A percentile compares a stretch with the other conserved stretches of the same genome.
phyloP scores from a whole-genome alignment of 2,888 invertebrate genomes.

The Blastobasis lacticolella region DNA sequence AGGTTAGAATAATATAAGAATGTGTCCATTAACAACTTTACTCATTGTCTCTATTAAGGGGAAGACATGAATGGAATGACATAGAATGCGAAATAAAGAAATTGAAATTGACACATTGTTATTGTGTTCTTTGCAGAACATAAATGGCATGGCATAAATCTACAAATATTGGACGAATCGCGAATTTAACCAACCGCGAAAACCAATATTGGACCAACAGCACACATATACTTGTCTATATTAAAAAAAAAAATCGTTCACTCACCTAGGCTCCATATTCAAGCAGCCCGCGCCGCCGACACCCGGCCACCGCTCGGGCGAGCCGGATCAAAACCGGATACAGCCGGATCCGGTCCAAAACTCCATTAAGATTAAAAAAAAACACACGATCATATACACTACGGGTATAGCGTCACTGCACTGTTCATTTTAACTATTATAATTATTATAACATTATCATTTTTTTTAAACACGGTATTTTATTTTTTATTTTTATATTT shows the following conservation, averaged over 20 bases:
- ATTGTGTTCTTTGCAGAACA: no score
- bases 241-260: not conserved
- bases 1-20: no score
- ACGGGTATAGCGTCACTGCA: constrained; percentile 1
- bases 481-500: constrained; percentile 5
- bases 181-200: no score
- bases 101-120: no score
- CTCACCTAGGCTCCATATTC: constrained; percentile 49
- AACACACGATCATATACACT: constrained; percentile 1
- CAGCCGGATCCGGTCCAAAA: constrained; percentile 8
- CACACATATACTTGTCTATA: not conserved
- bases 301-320: constrained; percentile 15
- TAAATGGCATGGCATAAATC: no score
- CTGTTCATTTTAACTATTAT: constrained; percentile 3
- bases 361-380: constrained; percentile 6
- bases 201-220: no score
- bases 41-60: no score
- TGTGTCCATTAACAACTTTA: no score
- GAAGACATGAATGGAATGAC: no score
- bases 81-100: no score
- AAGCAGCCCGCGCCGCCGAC: constrained; percentile 34
- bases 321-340: constrained; percentile 1
- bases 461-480: constrained; percentile 3
- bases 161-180: no score
- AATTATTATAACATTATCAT: constrained; percentile 1